Percentiles rank a stretch among this genome's conserved stretches.
phyloP scores from a whole-genome alignment of 2,113 vertebrate species.

The Delphinapterus leucas region DNA sequence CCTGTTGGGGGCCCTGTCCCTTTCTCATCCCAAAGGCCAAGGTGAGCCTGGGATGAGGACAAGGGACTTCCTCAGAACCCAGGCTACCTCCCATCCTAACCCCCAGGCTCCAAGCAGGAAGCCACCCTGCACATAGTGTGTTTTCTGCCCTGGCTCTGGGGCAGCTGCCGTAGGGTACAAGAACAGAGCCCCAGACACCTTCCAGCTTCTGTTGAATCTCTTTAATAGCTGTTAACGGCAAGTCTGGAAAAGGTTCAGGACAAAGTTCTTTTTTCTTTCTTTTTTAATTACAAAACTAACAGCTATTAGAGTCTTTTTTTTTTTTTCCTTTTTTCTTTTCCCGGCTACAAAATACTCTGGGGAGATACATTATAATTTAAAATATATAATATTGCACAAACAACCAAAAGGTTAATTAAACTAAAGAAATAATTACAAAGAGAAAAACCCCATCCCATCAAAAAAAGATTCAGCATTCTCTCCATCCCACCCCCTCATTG shows the following conservation, averaged over 20 bases:
- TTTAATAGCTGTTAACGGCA: slow-evolving; percentile 86
- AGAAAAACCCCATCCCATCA: slow-evolving; percentile 62
- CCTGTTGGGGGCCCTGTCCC: neutral
- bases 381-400: slow-evolving; percentile 90
- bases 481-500: slow-evolving; percentile 45
- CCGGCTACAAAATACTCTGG: slow-evolving; percentile 84
- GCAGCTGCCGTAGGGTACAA: neutral
- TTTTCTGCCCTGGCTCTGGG: neutral
- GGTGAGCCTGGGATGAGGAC: neutral
- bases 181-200: slow-evolving; percentile 27
- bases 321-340: slow-evolving; percentile 62
- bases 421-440: slow-evolving; percentile 77
- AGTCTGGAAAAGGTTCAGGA: slow-evolving; percentile 86
- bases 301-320: slow-evolving; percentile 81
- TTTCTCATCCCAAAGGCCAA: slow-evolving; percentile 20
- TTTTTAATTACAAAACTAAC: slow-evolving; percentile 86
- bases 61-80: neutral
- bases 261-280: slow-evolving; percentile 80
- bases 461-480: slow-evolving; percentile 51
- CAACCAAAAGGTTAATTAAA: slow-evolving; percentile 81
- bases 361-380: slow-evolving; percentile 82
- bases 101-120: neutral
- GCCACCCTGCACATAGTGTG: neutral
- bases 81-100: neutral
- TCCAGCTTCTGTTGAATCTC: slow-evolving; percentile 78